Conservation (phyloP, 2,888 invertebrate genomes). For the Aphidius colemani region DNA sequence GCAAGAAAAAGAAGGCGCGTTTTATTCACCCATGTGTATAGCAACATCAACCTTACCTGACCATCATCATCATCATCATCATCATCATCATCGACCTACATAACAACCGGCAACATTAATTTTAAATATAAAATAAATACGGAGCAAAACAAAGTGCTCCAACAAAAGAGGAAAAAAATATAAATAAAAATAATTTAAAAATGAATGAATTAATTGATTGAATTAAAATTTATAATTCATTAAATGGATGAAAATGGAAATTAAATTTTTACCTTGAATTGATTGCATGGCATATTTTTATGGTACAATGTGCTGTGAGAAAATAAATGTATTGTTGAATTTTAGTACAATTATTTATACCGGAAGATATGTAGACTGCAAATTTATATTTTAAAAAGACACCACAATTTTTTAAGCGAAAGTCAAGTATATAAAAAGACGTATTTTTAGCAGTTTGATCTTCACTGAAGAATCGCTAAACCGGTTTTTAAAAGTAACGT, state of each 20-base stretch:
- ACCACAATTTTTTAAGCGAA: too few relatives aligned
- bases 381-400: too few relatives aligned
- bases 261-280: too few relatives aligned
- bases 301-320: too few relatives aligned
- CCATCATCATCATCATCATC: not conserved
- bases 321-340: too few relatives aligned
- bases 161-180: not conserved
- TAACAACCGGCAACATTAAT: not conserved
- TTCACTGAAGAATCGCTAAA: slow-evolving; percentile 31
- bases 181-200: not conserved
- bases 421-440: not conserved
- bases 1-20: slow-evolving; percentile 23
- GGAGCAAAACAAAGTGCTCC: not conserved
- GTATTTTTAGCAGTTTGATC: slow-evolving; percentile 41
- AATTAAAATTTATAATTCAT: too few relatives aligned
- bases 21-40: slow-evolving; percentile 16
- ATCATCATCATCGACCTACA: slow-evolving; percentile 18
- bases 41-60: slow-evolving; percentile 19
- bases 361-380: too few relatives aligned
- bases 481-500: slow-evolving; percentile 32
- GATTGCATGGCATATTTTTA: too few relatives aligned
- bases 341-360: too few relatives aligned
- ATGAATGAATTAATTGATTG: not conserved
- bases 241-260: too few relatives aligned
- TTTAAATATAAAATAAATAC: too few relatives aligned